A percentile compares a stretch with the other conserved stretches of the same genome.
These are phyloP conservation scores for Macheiramphus alcinus DNA, from an alignment of 2,113 vertebrate genomes.

Conservation along the genomic window DNA sequence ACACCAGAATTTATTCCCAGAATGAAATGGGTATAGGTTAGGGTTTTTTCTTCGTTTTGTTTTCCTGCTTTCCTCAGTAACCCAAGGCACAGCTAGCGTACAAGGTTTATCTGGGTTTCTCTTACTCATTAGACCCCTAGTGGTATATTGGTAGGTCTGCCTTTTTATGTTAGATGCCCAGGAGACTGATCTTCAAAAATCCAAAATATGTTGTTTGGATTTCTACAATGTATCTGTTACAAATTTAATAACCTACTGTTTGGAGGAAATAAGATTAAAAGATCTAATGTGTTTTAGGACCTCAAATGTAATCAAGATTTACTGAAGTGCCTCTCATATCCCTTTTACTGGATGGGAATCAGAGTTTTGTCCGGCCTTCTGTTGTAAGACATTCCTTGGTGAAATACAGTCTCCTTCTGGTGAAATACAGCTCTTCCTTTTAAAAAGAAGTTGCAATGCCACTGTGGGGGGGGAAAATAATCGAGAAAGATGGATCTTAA, in stretches of 20 bases:
- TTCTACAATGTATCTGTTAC: not conserved
- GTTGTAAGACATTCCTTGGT: not conserved
- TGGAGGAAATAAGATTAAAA: not conserved
- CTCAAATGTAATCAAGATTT: not conserved
- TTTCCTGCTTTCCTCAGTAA: not conserved
- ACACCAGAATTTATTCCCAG: not conserved
- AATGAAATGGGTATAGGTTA: not conserved
- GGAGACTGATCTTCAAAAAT: not conserved
- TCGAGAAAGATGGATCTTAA: not conserved
- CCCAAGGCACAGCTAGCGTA: not conserved
- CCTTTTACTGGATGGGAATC: not conserved
- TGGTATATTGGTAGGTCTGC: not conserved
- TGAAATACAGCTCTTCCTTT: not conserved
- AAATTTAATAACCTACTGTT: not conserved
- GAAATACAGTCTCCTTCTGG: not conserved
- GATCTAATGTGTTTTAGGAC: not conserved
- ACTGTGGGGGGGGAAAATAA: accelerated
- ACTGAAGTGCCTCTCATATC: not conserved
- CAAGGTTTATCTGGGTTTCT: not conserved
- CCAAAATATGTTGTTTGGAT: not conserved
- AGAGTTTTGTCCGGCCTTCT: not conserved
- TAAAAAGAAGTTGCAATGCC: not conserved
- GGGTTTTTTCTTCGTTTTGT: not conserved
- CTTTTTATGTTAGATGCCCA: not conserved
- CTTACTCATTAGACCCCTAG: not conserved